These are phyloP conservation scores for Chirona hameri DNA, from an alignment of 2,888 invertebrate genomes.

Conservation along the genomic window DNA sequence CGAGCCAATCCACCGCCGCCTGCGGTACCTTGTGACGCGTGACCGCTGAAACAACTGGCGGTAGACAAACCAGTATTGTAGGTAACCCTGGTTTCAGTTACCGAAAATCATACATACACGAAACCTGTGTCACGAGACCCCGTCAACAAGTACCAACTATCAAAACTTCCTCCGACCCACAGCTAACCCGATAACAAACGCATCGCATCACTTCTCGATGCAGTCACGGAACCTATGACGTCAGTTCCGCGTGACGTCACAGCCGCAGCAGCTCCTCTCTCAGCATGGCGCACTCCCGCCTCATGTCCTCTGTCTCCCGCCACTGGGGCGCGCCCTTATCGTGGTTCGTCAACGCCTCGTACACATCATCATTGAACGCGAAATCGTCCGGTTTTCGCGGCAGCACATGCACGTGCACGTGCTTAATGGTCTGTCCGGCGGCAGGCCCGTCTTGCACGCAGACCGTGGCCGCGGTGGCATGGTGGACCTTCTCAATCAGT, in stretches of 20 bases:
- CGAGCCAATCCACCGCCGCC: too few relatives aligned
- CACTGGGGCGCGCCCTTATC: slow-evolving; percentile 2
- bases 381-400: slow-evolving; percentile 22
- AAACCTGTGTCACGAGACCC: too few relatives aligned
- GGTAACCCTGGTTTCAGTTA: too few relatives aligned
- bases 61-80: too few relatives aligned
- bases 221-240: too few relatives aligned
- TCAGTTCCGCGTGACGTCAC: neutral
- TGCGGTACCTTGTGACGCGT: too few relatives aligned
- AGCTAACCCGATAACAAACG: too few relatives aligned
- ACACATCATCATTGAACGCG: slow-evolving; percentile 9
- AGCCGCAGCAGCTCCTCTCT: neutral
- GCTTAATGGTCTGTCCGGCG: slow-evolving; percentile 76
- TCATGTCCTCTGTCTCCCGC: neutral
- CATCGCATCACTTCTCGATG: too few relatives aligned
- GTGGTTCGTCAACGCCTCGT: neutral
- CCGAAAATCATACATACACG: too few relatives aligned
- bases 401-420: slow-evolving; percentile 34
- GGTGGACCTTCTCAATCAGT: slow-evolving; percentile 64
- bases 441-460: slow-evolving; percentile 77
- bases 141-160: too few relatives aligned
- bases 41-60: too few relatives aligned
- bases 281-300: neutral
- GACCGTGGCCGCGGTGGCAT: slow-evolving; percentile 62
- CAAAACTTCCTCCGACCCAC: too few relatives aligned